Conservation (phyloP, 2,888 invertebrate species). For the Dolichomitus sp. region DNA sequence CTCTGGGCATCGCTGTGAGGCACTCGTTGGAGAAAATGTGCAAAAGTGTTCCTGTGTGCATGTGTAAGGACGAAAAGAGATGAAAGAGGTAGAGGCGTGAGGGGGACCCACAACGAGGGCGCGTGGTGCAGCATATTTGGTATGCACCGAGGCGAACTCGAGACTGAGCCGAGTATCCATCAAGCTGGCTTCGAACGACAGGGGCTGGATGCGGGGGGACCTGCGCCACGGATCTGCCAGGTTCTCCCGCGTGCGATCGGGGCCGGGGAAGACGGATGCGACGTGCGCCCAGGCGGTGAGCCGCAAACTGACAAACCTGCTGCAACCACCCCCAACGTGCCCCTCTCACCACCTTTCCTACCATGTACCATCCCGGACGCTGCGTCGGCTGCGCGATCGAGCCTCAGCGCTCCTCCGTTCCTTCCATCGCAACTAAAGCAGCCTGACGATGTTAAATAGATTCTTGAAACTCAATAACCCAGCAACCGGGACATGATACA, state of each 20-base stretch:
- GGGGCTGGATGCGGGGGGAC: conserved; percentile 51
- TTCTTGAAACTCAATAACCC: conserved; percentile 74
- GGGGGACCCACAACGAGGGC: conserved; percentile 14
- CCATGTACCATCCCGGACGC: conserved; percentile 4
- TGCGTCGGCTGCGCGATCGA: conserved; percentile 11
- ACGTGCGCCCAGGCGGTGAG: conserved; percentile 73
- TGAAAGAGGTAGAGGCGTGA: conserved; percentile 46
- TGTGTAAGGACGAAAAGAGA: conserved; percentile 41
- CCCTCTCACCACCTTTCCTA: conserved; percentile 42
- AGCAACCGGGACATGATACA: conserved; percentile 1
- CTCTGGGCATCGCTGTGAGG: neutral
- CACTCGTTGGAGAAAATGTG: conserved; percentile 52
- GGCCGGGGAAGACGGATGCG: conserved; percentile 69
- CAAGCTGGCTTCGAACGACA: conserved; percentile 66
- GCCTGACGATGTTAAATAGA: conserved; percentile 75
- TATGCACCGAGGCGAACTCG: conserved; percentile 66
- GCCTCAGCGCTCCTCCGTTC: neutral
- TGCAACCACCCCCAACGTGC: conserved; percentile 72
- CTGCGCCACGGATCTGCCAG: conserved; percentile 72
- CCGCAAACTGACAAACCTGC: conserved; percentile 75
- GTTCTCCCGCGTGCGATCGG: conserved; percentile 52
- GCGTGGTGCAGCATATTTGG: conserved; percentile 58
- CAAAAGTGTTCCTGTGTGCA: conserved; percentile 27
- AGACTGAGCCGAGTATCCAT: conserved; percentile 68
- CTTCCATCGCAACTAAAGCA: conserved; percentile 59